A percentile compares a stretch with the other conserved stretches of the same genome.
Evolutionary conservation across 2,797 vertebrate species (phyloP).

Genomic region (Todus mexicanus): DNA sequence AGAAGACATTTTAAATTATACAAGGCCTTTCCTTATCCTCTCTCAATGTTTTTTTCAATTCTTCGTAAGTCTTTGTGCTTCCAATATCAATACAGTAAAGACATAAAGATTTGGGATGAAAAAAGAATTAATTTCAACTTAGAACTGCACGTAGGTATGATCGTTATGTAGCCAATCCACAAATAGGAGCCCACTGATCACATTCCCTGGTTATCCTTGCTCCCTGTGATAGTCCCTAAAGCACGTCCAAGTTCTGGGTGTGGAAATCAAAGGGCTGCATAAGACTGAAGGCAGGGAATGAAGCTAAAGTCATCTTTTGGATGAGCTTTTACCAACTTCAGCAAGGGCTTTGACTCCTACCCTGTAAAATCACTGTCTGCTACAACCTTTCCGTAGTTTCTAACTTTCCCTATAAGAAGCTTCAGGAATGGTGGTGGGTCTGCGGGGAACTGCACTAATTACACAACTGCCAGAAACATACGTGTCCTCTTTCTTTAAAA

Average conservation of each 20-base stretch:
- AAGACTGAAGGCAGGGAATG: neutral
- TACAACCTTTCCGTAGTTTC: neutral
- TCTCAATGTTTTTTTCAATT: neutral
- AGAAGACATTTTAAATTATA: neutral
- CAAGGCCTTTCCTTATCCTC: neutral
- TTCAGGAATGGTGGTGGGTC: neutral
- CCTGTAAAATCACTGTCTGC: neutral
- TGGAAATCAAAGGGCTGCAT: neutral
- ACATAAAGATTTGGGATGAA: neutral
- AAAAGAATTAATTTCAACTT: neutral
- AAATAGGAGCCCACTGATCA: neutral
- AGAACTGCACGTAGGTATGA: neutral
- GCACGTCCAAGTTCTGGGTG: neutral
- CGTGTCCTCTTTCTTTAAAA: conserved; percentile 28
- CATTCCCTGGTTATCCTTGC: neutral
- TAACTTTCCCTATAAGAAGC: neutral
- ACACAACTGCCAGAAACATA: conserved; percentile 8
- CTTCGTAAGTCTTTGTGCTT: neutral
- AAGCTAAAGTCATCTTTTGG: neutral
- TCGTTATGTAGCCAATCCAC: neutral
- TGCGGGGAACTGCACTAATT: conserved; percentile 14
- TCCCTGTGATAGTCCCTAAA: neutral
- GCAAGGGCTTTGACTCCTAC: neutral
- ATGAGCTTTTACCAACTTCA: neutral
- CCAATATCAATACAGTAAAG: neutral